Evolutionary conservation across 2,113 vertebrate genomes (phyloP), one percentile per base, ranked within the genome.

Genomic region (Ochotona princeps): DNA sequence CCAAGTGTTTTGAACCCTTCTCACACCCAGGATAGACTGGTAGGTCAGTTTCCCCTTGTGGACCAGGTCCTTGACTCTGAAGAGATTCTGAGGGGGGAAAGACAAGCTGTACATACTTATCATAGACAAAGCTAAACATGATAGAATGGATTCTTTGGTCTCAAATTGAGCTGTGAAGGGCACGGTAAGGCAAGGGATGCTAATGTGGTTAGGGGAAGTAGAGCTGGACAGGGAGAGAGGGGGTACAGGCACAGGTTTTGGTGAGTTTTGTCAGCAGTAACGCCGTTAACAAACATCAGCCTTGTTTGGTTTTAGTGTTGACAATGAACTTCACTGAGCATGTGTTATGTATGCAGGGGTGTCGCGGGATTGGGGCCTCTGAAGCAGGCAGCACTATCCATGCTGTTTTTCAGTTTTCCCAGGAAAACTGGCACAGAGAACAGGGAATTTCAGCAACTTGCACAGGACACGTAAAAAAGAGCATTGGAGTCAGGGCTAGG

Each of bases 21-120:
- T n/a, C 15, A 15, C 3, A 38, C 57, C 44, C n/a, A 73, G 61
- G n/a, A n/a, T 26, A 66, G n/a, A n/a, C n/a, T 83, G 69, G 28
- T 49, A 78, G 63, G 79, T 26, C 44, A 70, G 47, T 32, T 89
- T 61, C 30, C 63, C 35, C 54, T 83, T 47, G 35, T 61, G 80
- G 75, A 79, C 23, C 2, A 11, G 8, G 35, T 63, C 6, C 11
- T 32, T 80, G 85, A 63, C 23, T 13, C 82, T 84, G 38, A 63
- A 26, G 94, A 89, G 74, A 74, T 69, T 92, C 30, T 66, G 69
- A 92, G 12, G 23, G 54, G 93, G 75, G 12, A 49, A 72, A 92
- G 67, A 70, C 38, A 17, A 28, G n/a, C 60, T 61, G 8, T 26
- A 67, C 61, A 11, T 81, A 80, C 66, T 61, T 21, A 38, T 75